Percentiles rank a stretch among this genome's conserved stretches.
Conservation (phyloP, 2,797 vertebrate genomes). For the Spea hammondii region DNA sequence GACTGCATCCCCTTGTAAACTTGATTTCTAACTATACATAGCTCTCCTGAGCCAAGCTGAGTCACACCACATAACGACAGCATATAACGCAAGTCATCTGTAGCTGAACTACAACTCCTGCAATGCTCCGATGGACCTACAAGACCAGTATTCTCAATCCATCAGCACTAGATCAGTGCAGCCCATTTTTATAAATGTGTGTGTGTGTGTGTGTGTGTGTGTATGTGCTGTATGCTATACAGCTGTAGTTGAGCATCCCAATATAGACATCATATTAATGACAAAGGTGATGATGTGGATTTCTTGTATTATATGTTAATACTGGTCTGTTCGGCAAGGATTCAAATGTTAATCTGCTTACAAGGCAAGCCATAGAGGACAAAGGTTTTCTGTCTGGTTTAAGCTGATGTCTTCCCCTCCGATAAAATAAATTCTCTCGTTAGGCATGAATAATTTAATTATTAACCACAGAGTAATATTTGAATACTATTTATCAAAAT, state of each 20-base stretch:
- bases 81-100: too few relatives aligned
- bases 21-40: conserved; percentile 32
- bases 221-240: too few relatives aligned
- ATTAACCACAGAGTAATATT: conserved; percentile 17
- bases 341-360: conserved; percentile 12
- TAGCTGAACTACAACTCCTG: too few relatives aligned
- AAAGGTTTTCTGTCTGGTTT: neutral
- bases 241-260: too few relatives aligned
- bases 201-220: too few relatives aligned
- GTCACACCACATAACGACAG: neutral
- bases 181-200: too few relatives aligned
- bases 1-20: conserved; percentile 31
- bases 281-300: neutral
- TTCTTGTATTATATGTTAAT: neutral
- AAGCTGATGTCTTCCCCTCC: neutral
- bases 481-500: neutral
- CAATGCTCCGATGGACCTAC: too few relatives aligned
- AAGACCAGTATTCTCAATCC: too few relatives aligned
- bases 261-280: neutral
- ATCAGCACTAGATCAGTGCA: too few relatives aligned
- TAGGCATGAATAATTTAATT: conserved; percentile 1
- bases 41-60: neutral
- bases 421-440: conserved; percentile 7
- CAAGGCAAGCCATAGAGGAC: neutral
- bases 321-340: neutral